Evolutionary conservation across 2,888 invertebrate genomes (phyloP).

Genomic region (Drosophila buzzatii): DNA sequence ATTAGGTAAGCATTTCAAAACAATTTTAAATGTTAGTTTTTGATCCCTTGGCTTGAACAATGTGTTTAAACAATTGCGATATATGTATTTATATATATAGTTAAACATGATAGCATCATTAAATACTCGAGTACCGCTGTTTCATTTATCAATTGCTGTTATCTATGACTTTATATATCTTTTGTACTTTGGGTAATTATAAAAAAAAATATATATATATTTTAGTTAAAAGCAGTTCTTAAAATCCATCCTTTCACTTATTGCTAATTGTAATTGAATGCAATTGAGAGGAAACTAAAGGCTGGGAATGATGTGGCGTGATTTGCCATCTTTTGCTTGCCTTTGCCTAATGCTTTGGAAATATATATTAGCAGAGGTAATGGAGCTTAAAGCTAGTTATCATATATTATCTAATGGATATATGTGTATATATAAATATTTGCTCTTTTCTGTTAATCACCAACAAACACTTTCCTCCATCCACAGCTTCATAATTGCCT

Average conservation of each 20-base stretch:
- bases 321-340: slow-evolving; percentile 7
- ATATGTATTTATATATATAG: slow-evolving; percentile 2
- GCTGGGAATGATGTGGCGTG: slow-evolving; percentile 26
- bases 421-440: slow-evolving; percentile 9
- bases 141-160: slow-evolving; percentile 13
- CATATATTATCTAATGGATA: slow-evolving; percentile 2
- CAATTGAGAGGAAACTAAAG: slow-evolving; percentile 13
- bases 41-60: slow-evolving; percentile 59
- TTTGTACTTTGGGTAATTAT: slow-evolving; percentile 38
- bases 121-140: slow-evolving; percentile 4
- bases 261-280: slow-evolving; percentile 24
- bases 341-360: slow-evolving; percentile 16
- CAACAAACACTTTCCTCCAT: neutral
- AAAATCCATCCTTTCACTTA: slow-evolving; percentile 3
- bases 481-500: neutral
- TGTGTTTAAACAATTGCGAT: slow-evolving; percentile 27
- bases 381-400: slow-evolving; percentile 19
- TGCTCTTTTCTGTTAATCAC: slow-evolving; percentile 5
- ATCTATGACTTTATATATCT: slow-evolving; percentile 19
- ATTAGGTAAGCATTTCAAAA: slow-evolving; percentile 40
- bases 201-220: slow-evolving; percentile 9
- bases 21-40: slow-evolving; percentile 40
- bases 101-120: slow-evolving; percentile 11
- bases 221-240: slow-evolving; percentile 14
- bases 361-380: slow-evolving; percentile 11